Evolutionary conservation across 2,888 invertebrate species (phyloP).

Genomic region (Clivina fossor): DNA sequence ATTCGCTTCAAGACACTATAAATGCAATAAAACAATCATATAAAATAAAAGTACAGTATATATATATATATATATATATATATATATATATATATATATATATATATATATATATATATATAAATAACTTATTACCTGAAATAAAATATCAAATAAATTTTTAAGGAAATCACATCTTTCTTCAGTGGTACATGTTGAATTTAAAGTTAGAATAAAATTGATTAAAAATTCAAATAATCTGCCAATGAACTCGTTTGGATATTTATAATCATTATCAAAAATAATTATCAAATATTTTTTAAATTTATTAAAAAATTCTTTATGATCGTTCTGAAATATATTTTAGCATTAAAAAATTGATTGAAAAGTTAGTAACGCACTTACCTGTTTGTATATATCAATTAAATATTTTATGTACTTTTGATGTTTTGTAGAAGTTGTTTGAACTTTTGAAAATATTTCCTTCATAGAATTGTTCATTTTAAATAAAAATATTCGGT

Average conservation of each 20-base stretch:
- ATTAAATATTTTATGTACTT: constrained; percentile 16
- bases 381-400: constrained; percentile 16
- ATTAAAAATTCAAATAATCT: constrained; percentile 13
- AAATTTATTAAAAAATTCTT: constrained; percentile 15
- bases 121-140: too few species aligned
- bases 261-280: constrained; percentile 9
- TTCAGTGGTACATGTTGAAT: not conserved
- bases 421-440: constrained; percentile 1
- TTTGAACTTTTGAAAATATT: constrained; percentile 12
- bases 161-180: constrained; percentile 1
- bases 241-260: not conserved
- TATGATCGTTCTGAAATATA: constrained; percentile 5
- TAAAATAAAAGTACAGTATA: too few species aligned
- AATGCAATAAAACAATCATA: constrained; percentile 11
- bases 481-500: not conserved
- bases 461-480: not conserved
- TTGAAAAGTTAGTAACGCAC: too few species aligned
- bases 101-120: not conserved
- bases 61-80: not conserved
- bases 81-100: not conserved
- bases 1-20: constrained; percentile 10
- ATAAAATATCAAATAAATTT: constrained; percentile 4
- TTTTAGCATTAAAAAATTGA: not conserved
- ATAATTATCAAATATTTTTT: constrained; percentile 2
- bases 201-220: constrained; percentile 4